Evolutionary conservation across 2,888 invertebrate genomes (phyloP), one percentile per base, ranked within the genome.

Genomic region (Nomada flava): DNA sequence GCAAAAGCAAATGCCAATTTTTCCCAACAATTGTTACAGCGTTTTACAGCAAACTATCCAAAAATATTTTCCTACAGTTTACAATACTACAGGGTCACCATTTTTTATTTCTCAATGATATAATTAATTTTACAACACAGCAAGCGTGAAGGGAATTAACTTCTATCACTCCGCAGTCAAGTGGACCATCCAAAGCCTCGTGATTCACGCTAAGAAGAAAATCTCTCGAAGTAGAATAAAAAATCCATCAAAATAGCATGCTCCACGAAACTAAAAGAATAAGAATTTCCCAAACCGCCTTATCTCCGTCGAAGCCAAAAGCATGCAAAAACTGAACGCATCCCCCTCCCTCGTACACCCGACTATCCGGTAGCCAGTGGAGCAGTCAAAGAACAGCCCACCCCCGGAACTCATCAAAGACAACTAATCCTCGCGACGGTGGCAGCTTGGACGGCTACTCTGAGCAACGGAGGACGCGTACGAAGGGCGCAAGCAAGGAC

Each of bases 401-500:
- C 20, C 70, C 60, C 70, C 70, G 70, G 50, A 65, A 53, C 74
- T 65, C 67, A 57, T 76, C 67, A 64, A 70, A 71, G 71, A 72
- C 71, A 63, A 67, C 67, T 67, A 64, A 65, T 79, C 69, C 69
- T 23, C 64, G 57, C 63, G 75, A 71, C 63, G 68, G 52, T 68
- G 68, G 52, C 67, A 59, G 36, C 36, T 60, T 13, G 29, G 36
- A 23, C 44, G 18, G 73, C 10, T 52, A 20, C 26, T 42, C 60
- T 62, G 26, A 47, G 26, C 23, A 18, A 11, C 9, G 50, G 47
- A 64, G 47, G 44, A 13, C 57, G 23, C 57, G 57, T 57, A 57
- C 76, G 86, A 87, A 87, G 87, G 86, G 78, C 82, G 89, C 87
- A 88, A 90, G 89, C 86, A 89, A 90, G 89, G 85, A 89, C 84